Evolutionary conservation across 2,113 vertebrate genomes (phyloP).

Genomic region (Thomomys bottae): DNA sequence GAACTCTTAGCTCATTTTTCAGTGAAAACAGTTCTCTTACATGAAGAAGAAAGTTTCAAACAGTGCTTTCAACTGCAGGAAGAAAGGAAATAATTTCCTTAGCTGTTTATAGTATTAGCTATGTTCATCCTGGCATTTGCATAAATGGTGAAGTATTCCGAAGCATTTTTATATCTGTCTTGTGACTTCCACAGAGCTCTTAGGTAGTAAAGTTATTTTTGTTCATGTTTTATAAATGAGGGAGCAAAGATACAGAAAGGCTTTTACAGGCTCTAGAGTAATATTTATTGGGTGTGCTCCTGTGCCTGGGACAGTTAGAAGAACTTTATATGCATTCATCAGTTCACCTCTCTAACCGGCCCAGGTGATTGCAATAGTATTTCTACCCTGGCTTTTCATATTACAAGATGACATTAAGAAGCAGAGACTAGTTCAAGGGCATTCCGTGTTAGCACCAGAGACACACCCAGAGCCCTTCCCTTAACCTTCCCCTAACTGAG

Average conservation of each 20-base stretch:
- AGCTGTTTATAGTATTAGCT: background rate
- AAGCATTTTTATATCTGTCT: slow-evolving; percentile 22
- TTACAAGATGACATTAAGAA: background rate
- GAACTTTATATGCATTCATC: background rate
- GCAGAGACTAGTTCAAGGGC: background rate
- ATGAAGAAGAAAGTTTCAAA: slow-evolving; percentile 31
- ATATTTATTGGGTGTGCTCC: background rate
- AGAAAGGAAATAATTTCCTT: slow-evolving; percentile 28
- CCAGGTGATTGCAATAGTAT: background rate
- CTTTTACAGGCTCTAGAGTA: background rate
- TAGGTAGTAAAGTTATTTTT: slow-evolving; percentile 7
- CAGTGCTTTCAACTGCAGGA: slow-evolving; percentile 2
- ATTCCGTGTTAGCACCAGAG: background rate
- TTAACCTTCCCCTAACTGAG: background rate
- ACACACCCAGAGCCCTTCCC: background rate
- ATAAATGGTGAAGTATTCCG: background rate
- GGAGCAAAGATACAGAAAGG: slow-evolving; percentile 4
- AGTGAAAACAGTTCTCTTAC: slow-evolving; percentile 45
- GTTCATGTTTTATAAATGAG: slow-evolving; percentile 31
- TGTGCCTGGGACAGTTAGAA: background rate
- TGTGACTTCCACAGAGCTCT: slow-evolving; percentile 11
- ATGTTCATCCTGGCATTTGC: slow-evolving; percentile 13
- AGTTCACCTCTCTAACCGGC: background rate
- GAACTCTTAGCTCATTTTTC: slow-evolving; percentile 22
- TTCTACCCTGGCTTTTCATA: background rate